Evolutionary conservation across 2,888 invertebrate genomes (phyloP), one percentile per base, ranked within the genome.

Genomic region (Catotricha subobsoleta): DNA sequence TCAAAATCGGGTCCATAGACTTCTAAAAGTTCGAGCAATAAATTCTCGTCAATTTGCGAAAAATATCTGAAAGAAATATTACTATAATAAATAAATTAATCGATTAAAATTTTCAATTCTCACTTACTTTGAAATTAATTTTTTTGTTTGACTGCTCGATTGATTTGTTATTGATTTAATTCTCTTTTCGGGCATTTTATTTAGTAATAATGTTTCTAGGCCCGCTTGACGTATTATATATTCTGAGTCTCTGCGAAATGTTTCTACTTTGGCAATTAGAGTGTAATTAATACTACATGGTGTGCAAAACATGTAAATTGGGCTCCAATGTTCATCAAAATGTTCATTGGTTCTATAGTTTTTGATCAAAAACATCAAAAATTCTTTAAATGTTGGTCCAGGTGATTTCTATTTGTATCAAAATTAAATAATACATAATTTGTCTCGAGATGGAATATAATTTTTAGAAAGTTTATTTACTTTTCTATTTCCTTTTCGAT

Each of bases 311-410:
- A 66, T 63, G 50, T 74, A 68, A 46, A 71, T 69, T 1, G 75
- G 75, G 9, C 72, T 68, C 75, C 75, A 76, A 52, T 76, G 75
- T 48, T 75, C 74, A 49, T 76, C 72, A 46, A 68, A 71, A 35
- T 66, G 62, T 39, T 69, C 66, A 18, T 66, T 67, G 2, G 60
- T 55, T 48, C 63, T 68, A 56, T 74, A 66, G 44, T 71, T 71
- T 46, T 72, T 67, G 33, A 76, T 68, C 42, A 80, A 65, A 61
- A 76, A 77, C 47, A 72, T 67, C 30, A 78, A 70, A 53, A 80
- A 80, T 59, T 80, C 80, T 49, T 72, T 71, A 54, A 80, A 80
- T 13, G 72, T 74, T 45, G 74, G 74, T 41, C 72, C 71, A 44
- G 58, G 51, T 31, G 30, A 21, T 20, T n/a, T 40, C 40, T 40